Percentiles rank a stretch among this genome's conserved stretches.
Evolutionary conservation across 2,888 invertebrate genomes (phyloP).

Genomic region (Drosophila greeni): DNA sequence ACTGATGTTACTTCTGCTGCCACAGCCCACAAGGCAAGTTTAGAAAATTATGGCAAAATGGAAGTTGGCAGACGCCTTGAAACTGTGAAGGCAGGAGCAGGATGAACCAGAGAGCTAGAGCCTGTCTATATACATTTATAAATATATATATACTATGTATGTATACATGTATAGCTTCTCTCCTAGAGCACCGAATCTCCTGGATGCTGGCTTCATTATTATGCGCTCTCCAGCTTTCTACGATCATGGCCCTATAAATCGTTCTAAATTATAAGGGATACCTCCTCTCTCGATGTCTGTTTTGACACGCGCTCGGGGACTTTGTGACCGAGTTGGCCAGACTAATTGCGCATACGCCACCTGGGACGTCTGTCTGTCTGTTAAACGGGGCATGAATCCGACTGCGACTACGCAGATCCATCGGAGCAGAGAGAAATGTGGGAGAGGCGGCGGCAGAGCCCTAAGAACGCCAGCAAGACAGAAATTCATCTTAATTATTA

Average conservation of each 20-base stretch:
- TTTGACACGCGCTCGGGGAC: slow-evolving; percentile 20
- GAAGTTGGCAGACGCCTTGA: slow-evolving; percentile 50
- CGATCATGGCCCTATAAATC: slow-evolving; percentile 44
- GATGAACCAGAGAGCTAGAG: slow-evolving; percentile 1
- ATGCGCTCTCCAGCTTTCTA: slow-evolving; percentile 9
- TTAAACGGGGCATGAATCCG: slow-evolving; percentile 48
- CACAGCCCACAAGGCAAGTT: slow-evolving; percentile 42
- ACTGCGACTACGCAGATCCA: slow-evolving; percentile 15
- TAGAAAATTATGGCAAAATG: slow-evolving; percentile 60
- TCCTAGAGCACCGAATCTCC: not conserved
- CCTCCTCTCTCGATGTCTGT: slow-evolving; percentile 1
- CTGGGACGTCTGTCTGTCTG: slow-evolving; percentile 28
- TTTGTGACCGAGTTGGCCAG: slow-evolving; percentile 10
- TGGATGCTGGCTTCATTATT: not conserved
- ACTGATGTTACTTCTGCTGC: slow-evolving; percentile 16
- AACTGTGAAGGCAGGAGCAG: slow-evolving; percentile 21
- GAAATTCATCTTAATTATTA: slow-evolving; percentile 43
- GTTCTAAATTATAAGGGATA: slow-evolving; percentile 35
- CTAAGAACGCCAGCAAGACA: slow-evolving; percentile 13
- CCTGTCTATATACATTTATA: not conserved
- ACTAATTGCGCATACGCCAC: slow-evolving; percentile 39
- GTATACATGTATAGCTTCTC: not conserved
- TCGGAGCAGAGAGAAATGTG: slow-evolving; percentile 27
- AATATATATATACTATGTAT: too few relatives aligned
- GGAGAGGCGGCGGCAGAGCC: slow-evolving; percentile 1